Evolutionary conservation across 2,888 invertebrate species (phyloP).

Genomic region (Yponomeuta plumbellus): DNA sequence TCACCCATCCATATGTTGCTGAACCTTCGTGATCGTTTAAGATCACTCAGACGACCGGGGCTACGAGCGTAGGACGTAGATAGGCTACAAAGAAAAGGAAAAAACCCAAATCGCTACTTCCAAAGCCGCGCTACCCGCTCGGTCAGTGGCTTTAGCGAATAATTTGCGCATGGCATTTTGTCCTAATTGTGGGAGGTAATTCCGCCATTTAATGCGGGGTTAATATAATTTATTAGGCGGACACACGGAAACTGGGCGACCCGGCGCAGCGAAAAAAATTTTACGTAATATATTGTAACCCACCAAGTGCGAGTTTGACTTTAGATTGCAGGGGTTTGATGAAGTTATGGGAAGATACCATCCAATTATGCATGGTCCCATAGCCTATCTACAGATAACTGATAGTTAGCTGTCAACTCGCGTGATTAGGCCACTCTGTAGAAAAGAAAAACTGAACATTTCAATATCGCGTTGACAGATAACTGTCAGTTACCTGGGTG

Average conservation of each 20-base stretch:
- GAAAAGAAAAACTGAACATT: no score
- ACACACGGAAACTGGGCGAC: conserved; percentile 29
- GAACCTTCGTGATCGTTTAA: no score
- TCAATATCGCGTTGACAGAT: no score
- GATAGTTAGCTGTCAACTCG: no score
- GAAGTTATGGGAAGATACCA: background rate
- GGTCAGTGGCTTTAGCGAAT: background rate
- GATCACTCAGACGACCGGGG: no score
- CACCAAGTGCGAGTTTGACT: background rate
- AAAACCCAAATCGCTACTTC: background rate
- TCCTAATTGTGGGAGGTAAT: conserved; percentile 57
- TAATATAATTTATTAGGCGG: conserved; percentile 53
- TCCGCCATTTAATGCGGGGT: conserved; percentile 50
- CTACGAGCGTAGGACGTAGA: no score
- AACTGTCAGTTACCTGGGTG: no score
- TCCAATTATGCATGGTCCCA: no score
- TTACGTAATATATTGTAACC: background rate
- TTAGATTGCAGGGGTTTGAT: background rate
- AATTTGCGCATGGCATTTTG: conserved; percentile 33
- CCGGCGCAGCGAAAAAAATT: background rate
- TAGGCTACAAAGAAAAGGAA: no score
- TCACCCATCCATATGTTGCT: no score
- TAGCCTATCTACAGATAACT: no score
- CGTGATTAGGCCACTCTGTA: no score
- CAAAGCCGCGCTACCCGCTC: background rate